Conservation (phyloP, 2,888 invertebrate genomes). For the Drosophila fungiperda region DNA sequence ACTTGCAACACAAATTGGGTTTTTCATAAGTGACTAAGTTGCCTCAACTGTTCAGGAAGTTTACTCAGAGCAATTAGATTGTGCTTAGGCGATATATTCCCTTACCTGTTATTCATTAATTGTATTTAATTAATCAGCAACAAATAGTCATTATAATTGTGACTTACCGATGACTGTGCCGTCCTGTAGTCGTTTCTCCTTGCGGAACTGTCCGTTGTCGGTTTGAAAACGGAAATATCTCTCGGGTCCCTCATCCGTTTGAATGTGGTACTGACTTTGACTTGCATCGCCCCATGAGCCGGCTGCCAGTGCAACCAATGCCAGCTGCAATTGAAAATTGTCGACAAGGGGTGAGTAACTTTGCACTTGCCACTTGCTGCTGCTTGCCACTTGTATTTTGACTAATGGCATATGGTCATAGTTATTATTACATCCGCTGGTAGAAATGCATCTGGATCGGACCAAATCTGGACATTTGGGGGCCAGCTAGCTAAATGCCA, state of each 20-base stretch:
- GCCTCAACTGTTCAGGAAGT: neutral
- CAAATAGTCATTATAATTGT: constrained; percentile 9
- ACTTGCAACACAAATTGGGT: neutral
- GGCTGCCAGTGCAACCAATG: constrained; percentile 62
- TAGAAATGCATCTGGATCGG: constrained; percentile 42
- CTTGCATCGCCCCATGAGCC: constrained; percentile 82
- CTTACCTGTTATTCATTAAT: neutral
- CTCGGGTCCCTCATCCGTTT: constrained; percentile 96
- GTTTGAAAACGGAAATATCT: constrained; percentile 96
- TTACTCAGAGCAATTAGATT: neutral
- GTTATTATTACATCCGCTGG: constrained; percentile 20
- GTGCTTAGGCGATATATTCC: neutral
- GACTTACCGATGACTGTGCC: constrained; percentile 92
- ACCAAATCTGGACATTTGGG: constrained; percentile 34
- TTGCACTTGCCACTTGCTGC: constrained; percentile 26
- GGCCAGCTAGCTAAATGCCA: constrained; percentile 30
- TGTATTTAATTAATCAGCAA: neutral
- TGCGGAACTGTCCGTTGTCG: constrained; percentile 94
- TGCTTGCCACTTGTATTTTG: constrained; percentile 36
- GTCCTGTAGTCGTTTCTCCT: constrained; percentile 94
- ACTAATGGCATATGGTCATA: constrained; percentile 38
- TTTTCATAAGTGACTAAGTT: neutral
- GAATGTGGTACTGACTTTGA: constrained; percentile 92
- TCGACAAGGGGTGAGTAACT: constrained; percentile 50
- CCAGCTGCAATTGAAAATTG: constrained; percentile 72